Evolutionary conservation across 2,888 invertebrate species (phyloP).

Genomic region (Agrilus biguttatus): DNA sequence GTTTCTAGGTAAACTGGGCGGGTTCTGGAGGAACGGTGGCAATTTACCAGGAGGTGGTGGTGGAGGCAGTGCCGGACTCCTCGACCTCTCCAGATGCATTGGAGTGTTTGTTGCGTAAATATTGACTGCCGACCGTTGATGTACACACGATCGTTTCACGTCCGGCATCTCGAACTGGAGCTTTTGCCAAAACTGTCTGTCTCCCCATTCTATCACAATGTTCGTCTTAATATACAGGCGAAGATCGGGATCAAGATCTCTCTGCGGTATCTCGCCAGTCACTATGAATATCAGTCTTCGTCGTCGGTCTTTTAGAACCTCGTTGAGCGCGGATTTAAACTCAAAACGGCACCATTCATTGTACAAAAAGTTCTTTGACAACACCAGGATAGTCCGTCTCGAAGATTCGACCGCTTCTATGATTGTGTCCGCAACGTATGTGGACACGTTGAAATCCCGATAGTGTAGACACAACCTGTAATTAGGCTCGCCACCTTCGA

Average conservation of each 20-base stretch:
- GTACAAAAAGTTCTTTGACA: constrained; percentile 85
- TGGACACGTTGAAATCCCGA: constrained; percentile 76
- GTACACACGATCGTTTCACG: constrained; percentile 45
- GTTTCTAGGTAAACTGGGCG: constrained; percentile 33
- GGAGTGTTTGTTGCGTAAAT: constrained; percentile 51
- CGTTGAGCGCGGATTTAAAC: constrained; percentile 85
- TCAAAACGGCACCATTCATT: constrained; percentile 94
- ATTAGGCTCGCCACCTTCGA: constrained; percentile 68
- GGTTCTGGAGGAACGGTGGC: constrained; percentile 37
- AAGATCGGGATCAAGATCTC: constrained; percentile 82
- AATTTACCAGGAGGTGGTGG: constrained; percentile 44
- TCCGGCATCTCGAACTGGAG: constrained; percentile 83
- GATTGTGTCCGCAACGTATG: constrained; percentile 83
- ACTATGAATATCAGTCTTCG: constrained; percentile 81
- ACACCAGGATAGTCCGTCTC: constrained; percentile 73
- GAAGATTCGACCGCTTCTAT: constrained; percentile 86
- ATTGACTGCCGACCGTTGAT: constrained; percentile 53
- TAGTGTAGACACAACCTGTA: constrained; percentile 85
- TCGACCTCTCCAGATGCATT: constrained; percentile 32
- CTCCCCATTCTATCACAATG: constrained; percentile 86
- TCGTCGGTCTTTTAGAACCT: constrained; percentile 73
- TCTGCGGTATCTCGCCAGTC: constrained; percentile 76
- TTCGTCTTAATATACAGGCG: constrained; percentile 80
- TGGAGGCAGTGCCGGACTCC: constrained; percentile 45
- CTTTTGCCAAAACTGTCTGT: constrained; percentile 95